phyloP scores from a whole-genome alignment of 2,888 invertebrate genomes.

The Acleris holmiana region DNA sequence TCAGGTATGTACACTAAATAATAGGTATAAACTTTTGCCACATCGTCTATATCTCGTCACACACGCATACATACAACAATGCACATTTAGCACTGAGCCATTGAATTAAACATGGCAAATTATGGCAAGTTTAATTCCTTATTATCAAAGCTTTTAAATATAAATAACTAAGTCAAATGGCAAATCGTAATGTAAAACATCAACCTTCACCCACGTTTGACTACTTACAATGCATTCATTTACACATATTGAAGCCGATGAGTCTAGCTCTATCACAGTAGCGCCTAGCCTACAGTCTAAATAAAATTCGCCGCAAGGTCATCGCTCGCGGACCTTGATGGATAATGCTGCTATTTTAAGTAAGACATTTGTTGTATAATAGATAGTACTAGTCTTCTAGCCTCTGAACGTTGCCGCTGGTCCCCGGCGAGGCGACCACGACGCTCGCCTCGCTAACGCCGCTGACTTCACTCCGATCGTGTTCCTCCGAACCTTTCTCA shows the following conservation, averaged over 20 bases:
- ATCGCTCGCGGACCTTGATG: slow-evolving; percentile 36
- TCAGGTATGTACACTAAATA: slow-evolving; percentile 2
- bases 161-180: slow-evolving; percentile 49
- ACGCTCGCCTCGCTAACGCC: slow-evolving; percentile 67
- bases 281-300: slow-evolving; percentile 39
- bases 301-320: slow-evolving; percentile 37
- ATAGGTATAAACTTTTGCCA: slow-evolving; percentile 1
- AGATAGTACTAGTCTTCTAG: slow-evolving; percentile 52
- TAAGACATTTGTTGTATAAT: slow-evolving; percentile 33
- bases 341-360: slow-evolving; percentile 40
- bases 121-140: slow-evolving; percentile 80
- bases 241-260: slow-evolving; percentile 35
- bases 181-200: slow-evolving; percentile 46
- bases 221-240: slow-evolving; percentile 39
- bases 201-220: slow-evolving; percentile 40
- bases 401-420: slow-evolving; percentile 73
- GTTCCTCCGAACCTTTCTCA: slow-evolving; percentile 42
- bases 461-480: slow-evolving; percentile 42
- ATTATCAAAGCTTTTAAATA: slow-evolving; percentile 36
- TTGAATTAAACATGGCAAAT: slow-evolving; percentile 77
- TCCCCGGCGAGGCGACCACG: slow-evolving; percentile 67
- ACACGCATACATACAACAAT: slow-evolving; percentile 7
- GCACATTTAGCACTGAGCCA: slow-evolving; percentile 6
- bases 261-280: slow-evolving; percentile 64
- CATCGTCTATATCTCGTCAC: slow-evolving; percentile 2